phyloP scores from a whole-genome alignment of 2,888 invertebrate species.

The Poecilobothrus nobilitatus region DNA sequence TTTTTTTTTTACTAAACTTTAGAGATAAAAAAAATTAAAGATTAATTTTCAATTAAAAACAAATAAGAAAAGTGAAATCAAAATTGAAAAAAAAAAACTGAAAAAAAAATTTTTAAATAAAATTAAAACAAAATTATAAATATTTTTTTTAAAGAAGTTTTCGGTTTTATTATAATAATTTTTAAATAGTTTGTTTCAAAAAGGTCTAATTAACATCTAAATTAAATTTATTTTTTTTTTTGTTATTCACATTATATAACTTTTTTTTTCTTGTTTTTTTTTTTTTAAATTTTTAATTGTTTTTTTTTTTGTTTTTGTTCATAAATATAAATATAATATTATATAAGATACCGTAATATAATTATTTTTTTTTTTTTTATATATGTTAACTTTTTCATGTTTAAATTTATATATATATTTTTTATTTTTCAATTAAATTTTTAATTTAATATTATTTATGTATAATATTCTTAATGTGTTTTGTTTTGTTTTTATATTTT shows the following conservation, averaged over 20 bases:
- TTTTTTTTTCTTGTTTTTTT: no score
- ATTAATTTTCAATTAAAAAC: no score
- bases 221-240: neutral
- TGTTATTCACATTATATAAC: neutral
- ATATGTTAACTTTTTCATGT: neutral
- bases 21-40: no score
- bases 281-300: no score
- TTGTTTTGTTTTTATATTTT: no score
- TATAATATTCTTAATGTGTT: neutral
- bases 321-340: neutral
- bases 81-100: no score
- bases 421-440: neutral
- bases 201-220: neutral
- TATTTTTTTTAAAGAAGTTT: neutral
- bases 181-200: neutral
- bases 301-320: no score
- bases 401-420: neutral
- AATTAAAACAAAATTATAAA: neutral
- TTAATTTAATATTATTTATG: conserved; percentile 1
- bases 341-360: neutral
- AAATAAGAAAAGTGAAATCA: no score
- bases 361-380: no score
- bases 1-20: no score
- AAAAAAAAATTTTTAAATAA: no score
- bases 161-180: neutral